Percentiles rank a stretch among this genome's conserved stretches.
These are phyloP conservation scores for Ceratitis capitata DNA, from an alignment of 1,140 invertebrate genomes.

Conservation along the genomic window DNA sequence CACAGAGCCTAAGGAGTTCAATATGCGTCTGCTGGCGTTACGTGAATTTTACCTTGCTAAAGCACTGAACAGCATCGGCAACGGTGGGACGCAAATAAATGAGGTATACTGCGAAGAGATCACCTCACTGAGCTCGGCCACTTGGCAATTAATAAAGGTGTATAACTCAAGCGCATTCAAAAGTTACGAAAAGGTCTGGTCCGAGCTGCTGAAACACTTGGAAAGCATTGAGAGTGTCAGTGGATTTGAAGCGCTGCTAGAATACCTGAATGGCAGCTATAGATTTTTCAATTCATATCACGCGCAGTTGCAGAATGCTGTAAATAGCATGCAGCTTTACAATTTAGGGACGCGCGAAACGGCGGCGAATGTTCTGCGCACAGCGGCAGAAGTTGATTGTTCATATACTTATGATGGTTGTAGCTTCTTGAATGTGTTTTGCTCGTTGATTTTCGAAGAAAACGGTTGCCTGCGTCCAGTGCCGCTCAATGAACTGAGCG, in stretches of 20 bases:
- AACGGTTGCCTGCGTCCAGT: constrained; percentile 56
- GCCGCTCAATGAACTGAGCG: constrained; percentile 52
- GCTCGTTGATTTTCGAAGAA: constrained; percentile 48
- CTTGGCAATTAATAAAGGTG: constrained; percentile 50
- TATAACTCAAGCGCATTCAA: constrained; percentile 39
- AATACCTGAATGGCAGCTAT: constrained; percentile 49
- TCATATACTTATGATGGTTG: constrained; percentile 53
- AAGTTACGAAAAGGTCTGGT: constrained; percentile 42
- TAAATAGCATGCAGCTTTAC: constrained; percentile 50
- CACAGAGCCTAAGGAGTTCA: neutral
- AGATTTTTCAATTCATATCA: constrained; percentile 52
- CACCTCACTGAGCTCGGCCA: constrained; percentile 46
- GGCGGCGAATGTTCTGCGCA: constrained; percentile 42
- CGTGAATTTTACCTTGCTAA: constrained; percentile 44
- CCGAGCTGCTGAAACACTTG: constrained; percentile 39
- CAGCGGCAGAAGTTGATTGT: constrained; percentile 48
- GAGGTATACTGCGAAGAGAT: constrained; percentile 52
- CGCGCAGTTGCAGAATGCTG: constrained; percentile 45
- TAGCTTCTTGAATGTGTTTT: constrained; percentile 47
- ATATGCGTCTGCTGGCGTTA: neutral
- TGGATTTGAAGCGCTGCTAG: constrained; percentile 45
- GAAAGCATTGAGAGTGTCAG: neutral
- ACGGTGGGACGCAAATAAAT: neutral
- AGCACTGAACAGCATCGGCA: neutral
- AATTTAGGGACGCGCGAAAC: constrained; percentile 52